Evolutionary conservation across 2,113 vertebrate species (phyloP), one percentile per base, ranked within the genome.

Genomic region (Hemibagrus wyckioides): DNA sequence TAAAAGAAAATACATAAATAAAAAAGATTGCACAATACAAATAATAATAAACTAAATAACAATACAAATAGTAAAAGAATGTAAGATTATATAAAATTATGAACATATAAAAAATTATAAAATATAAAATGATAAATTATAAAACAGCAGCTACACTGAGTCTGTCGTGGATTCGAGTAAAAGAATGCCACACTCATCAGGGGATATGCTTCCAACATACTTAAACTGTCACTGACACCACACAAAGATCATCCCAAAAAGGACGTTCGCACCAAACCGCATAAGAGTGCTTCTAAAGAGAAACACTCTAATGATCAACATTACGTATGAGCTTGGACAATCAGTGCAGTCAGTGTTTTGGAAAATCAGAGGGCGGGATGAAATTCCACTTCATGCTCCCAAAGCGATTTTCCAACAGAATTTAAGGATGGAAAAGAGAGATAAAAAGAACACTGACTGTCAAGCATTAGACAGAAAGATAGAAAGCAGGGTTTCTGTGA

Each of bases 261-360:
- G 71, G 86, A 91, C 2, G 17, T 71, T 67, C 77, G 89, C 3
- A 91, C 88, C 28, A 85, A 90, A 89, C 87, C 88, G 63, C 88
- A 15, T n/a, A 94, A 92, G 59, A 76, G n/a, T n/a, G n/a, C n/a
- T n/a, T n/a, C n/a, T n/a, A n/a, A n/a, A n/a, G 91, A 30, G 41
- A 86, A 86, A 54, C 89, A 82, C 41, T 86, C 86, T 14, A 93
- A 92, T 63, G 90, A 87, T 0, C 94, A 93, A 77, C 92, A 95
- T 65, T 95, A 95, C 69, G 93, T 96, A 36, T 95, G 91, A 95
- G 5, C 13, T 57, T 23, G 7, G 25, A 33, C 50, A 54, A 80
- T 56, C 50, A 59, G 28, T 61, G 54, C 48, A 61, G 82, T 50
- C n/a, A n/a, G 11, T 33, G 36, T 73, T 75, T 63, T 41, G 44